Conservation (phyloP, 1,140 invertebrate genomes). For the Zaprionus lachaisei region DNA sequence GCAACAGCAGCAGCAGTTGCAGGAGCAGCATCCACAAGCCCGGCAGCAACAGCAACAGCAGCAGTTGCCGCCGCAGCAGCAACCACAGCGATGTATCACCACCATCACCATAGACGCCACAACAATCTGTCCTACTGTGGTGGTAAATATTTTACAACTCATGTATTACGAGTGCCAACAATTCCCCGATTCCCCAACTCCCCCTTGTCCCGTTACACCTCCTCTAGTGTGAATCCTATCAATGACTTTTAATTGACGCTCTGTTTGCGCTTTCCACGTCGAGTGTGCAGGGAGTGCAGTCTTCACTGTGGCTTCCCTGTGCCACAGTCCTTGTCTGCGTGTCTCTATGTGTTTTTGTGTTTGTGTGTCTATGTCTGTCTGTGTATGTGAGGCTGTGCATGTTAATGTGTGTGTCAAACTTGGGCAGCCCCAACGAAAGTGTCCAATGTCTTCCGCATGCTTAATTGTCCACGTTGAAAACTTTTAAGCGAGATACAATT, state of each 20-base stretch:
- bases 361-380: neutral
- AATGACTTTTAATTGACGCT: constrained; percentile 52
- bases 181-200: neutral
- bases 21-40: constrained; percentile 5
- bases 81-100: constrained; percentile 75
- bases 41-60: constrained; percentile 24
- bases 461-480: constrained; percentile 26
- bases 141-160: constrained; percentile 72
- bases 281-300: constrained; percentile 5
- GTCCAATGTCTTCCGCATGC: constrained; percentile 49
- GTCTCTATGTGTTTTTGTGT: too few species aligned
- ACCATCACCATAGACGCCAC: constrained; percentile 75
- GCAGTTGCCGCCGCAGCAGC: constrained; percentile 50
- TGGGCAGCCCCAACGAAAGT: constrained; percentile 33
- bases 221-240: constrained; percentile 30
- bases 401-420: constrained; percentile 10
- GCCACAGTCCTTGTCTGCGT: neutral
- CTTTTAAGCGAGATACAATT: constrained; percentile 10
- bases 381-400: constrained; percentile 4
- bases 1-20: neutral
- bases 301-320: neutral
- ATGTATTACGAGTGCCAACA: constrained; percentile 15
- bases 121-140: constrained; percentile 83
- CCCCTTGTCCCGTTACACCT: neutral
- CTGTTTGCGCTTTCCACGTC: constrained; percentile 23